phyloP scores from a whole-genome alignment of 92 coral and sea anemone genomes.

The Epizoanthus scotinus region DNA sequence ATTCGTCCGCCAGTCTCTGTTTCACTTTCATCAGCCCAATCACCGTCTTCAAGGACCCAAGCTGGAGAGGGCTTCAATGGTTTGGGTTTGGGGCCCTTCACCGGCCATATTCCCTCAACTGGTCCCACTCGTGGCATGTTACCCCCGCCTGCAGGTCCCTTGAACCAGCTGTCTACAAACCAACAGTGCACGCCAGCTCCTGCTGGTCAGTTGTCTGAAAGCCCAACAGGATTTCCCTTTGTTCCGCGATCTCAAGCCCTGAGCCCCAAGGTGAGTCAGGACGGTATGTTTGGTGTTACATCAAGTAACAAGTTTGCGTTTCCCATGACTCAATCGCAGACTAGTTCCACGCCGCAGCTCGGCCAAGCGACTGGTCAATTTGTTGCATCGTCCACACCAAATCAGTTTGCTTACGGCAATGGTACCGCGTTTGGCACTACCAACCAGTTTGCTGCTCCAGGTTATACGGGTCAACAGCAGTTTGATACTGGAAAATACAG shows the following conservation, averaged over 20 bases:
- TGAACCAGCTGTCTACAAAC: neutral
- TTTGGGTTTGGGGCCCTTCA: neutral
- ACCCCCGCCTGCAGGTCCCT: constrained; percentile 1
- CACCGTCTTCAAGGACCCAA: neutral
- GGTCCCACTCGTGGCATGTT: constrained; percentile 19
- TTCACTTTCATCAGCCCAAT: neutral
- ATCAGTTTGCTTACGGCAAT: constrained; percentile 30
- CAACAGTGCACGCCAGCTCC: constrained; percentile 8
- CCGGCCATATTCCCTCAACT: neutral
- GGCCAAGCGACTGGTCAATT: constrained; percentile 29
- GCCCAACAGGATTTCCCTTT: constrained; percentile 30
- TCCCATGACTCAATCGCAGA: neutral
- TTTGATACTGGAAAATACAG: constrained; percentile 20
- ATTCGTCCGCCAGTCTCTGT: neutral
- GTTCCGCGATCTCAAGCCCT: constrained; percentile 12
- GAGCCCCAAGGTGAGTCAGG: constrained; percentile 21
- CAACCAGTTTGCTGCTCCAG: constrained; percentile 22
- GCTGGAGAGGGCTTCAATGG: constrained; percentile 16
- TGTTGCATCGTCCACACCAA: constrained; percentile 1
- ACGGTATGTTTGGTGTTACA: constrained; percentile 28
- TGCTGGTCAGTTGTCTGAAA: neutral
- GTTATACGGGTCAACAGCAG: constrained; percentile 17
- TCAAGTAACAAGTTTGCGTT: constrained; percentile 1
- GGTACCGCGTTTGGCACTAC: neutral
- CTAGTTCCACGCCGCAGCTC: constrained; percentile 6